Evolutionary conservation across 2,888 invertebrate species (phyloP), one percentile per base, ranked within the genome.

Genomic region (Nomada goodeniana): DNA sequence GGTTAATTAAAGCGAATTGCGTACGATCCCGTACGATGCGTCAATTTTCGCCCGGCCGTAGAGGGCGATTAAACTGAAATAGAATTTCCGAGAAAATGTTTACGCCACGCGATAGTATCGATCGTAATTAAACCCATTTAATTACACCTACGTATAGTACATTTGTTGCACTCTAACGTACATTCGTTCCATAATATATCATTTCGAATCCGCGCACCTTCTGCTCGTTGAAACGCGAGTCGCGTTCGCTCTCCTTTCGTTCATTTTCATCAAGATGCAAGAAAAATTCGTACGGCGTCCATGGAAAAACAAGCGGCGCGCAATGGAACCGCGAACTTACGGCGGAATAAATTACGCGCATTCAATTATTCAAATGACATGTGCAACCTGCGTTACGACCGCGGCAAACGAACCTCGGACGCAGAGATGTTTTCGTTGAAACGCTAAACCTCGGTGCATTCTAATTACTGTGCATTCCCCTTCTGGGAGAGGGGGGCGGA

Each of bases 361-460:
- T 29, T 76, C 76, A 76, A 68, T 76, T 79, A 79, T 77, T 73
- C 76, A 79, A 76, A 65, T 59, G 59, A 70, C 59, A 47, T 23
- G 44, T 50, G 26, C 42, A 52, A 60, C 42, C n/a, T 13, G 50
- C 9, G 26, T 53, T n/a, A 42, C 55, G 29, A 4, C 9, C 26
- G 20, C 2, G 15, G 15, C 13, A 59, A 20, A 42, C 18, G 36
- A 59, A 75, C 61, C 75, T 61, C 69, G n/a, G 44, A 52, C 36
- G 53, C 26, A 26, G n/a, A 61, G n/a, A n/a, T 9, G n/a, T 36
- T 13, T 23, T n/a, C 73, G 29, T 18, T 23, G 23, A 23, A 15
- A 60, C 15, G 20, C 29, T 36, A 42, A 36, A 55, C 9, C 29
- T 5, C 9, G 5, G 23, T 13, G 36, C 20, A 61, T 61, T 42